phyloP scores from a whole-genome alignment of 2,113 vertebrate species.

The Meriones unguiculatus region DNA sequence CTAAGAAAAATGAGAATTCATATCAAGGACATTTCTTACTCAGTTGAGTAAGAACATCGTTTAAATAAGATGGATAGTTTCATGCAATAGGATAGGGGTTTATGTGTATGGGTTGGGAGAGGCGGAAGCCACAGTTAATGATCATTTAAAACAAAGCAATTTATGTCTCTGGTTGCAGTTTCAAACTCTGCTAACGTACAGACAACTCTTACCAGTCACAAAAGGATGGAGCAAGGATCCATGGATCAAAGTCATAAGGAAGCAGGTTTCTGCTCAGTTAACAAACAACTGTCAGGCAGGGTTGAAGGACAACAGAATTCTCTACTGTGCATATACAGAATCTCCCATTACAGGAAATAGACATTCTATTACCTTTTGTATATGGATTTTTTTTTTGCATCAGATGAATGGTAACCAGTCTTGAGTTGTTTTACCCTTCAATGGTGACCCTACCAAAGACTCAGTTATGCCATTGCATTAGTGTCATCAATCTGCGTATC shows the following conservation, averaged over 20 bases:
- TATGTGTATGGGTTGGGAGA: too few relatives aligned
- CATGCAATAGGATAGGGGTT: background rate
- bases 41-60: background rate
- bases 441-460: background rate
- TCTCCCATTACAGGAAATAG: background rate
- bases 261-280: background rate
- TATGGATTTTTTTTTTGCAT: background rate
- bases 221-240: background rate
- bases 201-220: background rate
- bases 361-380: background rate
- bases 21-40: conserved; percentile 20
- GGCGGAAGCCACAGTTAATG: background rate
- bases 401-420: background rate
- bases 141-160: background rate
- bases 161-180: background rate
- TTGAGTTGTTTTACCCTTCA: background rate
- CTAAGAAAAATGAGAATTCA: background rate
- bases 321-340: background rate
- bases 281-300: background rate
- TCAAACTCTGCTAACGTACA: background rate
- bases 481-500: background rate
- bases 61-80: background rate
- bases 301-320: background rate
- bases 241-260: background rate
- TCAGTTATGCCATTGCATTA: background rate